Conservation (phyloP, 2,888 invertebrate genomes). For the Lapara coniferarum region DNA sequence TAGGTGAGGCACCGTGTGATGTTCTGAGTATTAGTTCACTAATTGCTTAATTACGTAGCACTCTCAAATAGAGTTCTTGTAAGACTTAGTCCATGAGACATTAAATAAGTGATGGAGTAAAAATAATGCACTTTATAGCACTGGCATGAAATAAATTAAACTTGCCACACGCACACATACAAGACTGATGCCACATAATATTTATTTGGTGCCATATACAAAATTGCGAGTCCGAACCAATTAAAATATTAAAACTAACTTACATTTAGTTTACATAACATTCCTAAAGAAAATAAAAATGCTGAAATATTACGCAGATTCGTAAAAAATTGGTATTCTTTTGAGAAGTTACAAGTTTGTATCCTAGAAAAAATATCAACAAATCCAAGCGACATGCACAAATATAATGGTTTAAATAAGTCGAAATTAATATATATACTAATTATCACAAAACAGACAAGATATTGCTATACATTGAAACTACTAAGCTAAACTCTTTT, state of each 20-base stretch:
- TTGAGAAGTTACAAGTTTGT: not conserved
- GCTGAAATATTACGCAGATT: too few relatives aligned
- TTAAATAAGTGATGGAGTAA: not conserved
- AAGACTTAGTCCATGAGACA: conserved; percentile 4
- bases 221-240: not conserved
- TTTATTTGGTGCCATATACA: not conserved
- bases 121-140: not conserved
- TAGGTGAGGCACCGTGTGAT: conserved; percentile 71
- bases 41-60: conserved; percentile 41
- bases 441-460: conserved; percentile 18
- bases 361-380: not conserved
- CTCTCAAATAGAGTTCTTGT: conserved; percentile 24
- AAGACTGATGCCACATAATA: not conserved
- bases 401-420: conserved; percentile 14
- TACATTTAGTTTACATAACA: not conserved
- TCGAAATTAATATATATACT: conserved; percentile 17
- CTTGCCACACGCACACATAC: not conserved
- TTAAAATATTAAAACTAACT: not conserved
- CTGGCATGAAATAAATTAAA: not conserved
- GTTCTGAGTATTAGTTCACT: conserved; percentile 38
- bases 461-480: conserved; percentile 11
- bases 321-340: not conserved
- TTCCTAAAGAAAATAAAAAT: not conserved
- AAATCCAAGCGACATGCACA: not conserved
- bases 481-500: not conserved